Evolutionary conservation across 2,797 vertebrate genomes (phyloP).

Genomic region (Sus cebifrons): DNA sequence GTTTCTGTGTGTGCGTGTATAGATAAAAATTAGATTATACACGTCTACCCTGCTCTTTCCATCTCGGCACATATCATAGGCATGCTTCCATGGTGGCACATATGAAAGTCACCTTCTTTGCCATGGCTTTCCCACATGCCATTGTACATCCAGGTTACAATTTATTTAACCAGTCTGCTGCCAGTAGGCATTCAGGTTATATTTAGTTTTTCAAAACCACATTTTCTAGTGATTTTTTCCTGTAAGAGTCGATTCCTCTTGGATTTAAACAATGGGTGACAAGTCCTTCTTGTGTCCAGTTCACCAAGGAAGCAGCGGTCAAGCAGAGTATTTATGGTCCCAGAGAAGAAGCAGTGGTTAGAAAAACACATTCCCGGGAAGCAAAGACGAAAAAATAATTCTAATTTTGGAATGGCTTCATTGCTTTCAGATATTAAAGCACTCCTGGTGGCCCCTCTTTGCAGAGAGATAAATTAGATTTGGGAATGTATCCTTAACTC

Average conservation of each 20-base stretch:
- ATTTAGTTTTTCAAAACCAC: background rate
- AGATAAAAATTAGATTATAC: background rate
- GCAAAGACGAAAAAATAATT: background rate
- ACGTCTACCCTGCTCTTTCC: background rate
- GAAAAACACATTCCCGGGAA: background rate
- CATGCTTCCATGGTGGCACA: accelerated
- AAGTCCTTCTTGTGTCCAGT: background rate
- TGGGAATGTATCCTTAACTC: background rate
- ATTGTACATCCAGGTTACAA: accelerated
- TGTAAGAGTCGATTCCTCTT: background rate
- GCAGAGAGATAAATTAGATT: background rate
- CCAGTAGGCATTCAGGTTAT: background rate
- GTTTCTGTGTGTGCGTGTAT: background rate
- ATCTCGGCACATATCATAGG: background rate
- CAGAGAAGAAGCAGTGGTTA: background rate
- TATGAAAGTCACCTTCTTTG: background rate
- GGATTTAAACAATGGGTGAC: background rate
- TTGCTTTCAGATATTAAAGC: background rate
- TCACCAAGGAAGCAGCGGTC: background rate
- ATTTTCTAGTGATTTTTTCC: background rate
- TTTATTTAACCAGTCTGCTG: background rate
- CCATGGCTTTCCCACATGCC: background rate
- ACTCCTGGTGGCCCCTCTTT: background rate
- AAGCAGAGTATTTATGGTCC: background rate
- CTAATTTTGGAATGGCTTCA: background rate